Evolutionary conservation across 2,888 invertebrate genomes (phyloP).

Genomic region (Bombylius discolor): DNA sequence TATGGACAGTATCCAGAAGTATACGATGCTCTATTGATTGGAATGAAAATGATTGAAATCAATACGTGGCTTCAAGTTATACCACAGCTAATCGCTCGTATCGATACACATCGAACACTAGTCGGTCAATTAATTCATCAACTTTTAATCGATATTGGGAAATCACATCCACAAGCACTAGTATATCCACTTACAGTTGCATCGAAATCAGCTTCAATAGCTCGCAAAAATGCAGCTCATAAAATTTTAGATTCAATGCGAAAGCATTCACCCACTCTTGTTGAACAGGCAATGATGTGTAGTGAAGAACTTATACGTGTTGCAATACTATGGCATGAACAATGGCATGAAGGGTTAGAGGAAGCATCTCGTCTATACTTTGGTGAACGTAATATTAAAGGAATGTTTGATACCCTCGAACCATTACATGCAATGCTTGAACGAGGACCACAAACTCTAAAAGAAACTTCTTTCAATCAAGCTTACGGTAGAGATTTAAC

Average conservation of each 20-base stretch:
- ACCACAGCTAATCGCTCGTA: conserved; percentile 94
- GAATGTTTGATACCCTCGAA: conserved; percentile 92
- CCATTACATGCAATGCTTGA: conserved; percentile 91
- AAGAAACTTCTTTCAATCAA: conserved; percentile 93
- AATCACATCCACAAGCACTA: conserved; percentile 92
- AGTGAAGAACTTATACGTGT: conserved; percentile 94
- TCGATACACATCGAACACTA: conserved; percentile 80
- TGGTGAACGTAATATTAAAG: conserved; percentile 88
- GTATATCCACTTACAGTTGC: conserved; percentile 97
- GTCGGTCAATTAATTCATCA: conserved; percentile 88
- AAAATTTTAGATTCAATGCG: conserved; percentile 91
- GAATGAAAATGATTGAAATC: conserved; percentile 85
- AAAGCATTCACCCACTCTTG: conserved; percentile 82
- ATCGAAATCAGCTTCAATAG: conserved; percentile 78
- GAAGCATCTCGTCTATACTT: conserved; percentile 92
- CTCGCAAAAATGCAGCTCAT: conserved; percentile 81
- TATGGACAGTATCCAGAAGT: conserved; percentile 91
- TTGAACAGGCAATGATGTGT: conserved; percentile 92
- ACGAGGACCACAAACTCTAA: conserved; percentile 85
- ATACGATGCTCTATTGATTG: conserved; percentile 83
- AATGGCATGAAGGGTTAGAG: conserved; percentile 96
- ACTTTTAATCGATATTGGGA: conserved; percentile 90
- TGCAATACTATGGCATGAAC: conserved; percentile 98
- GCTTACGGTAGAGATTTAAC: conserved; percentile 89
- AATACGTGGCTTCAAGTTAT: conserved; percentile 99